These are phyloP conservation scores for Nephila pilipes DNA, from an alignment of 1,140 invertebrate genomes.

Conservation along the genomic window DNA sequence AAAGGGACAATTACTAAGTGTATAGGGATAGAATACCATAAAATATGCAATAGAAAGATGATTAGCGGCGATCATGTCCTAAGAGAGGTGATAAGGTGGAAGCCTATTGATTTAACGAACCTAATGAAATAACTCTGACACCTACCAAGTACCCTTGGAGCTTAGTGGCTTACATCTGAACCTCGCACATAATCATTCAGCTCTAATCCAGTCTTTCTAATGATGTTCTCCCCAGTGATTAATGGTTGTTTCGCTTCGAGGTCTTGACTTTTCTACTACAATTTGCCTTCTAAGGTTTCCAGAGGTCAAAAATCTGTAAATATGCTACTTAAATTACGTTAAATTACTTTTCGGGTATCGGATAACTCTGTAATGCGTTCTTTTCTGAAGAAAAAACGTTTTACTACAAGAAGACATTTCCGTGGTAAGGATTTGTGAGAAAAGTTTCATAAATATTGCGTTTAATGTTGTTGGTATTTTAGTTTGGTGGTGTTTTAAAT, in stretches of 20 bases:
- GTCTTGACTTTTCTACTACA: slow-evolving; percentile 6
- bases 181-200: neutral
- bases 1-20: neutral
- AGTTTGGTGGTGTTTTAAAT: too few species aligned
- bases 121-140: slow-evolving; percentile 7
- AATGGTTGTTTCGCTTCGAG: neutral
- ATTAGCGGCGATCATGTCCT: neutral
- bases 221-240: neutral
- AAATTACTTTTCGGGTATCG: neutral
- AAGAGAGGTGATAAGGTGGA: slow-evolving; percentile 4
- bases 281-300: neutral
- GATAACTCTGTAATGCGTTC: too few species aligned
- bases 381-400: too few species aligned
- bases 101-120: slow-evolving; percentile 11
- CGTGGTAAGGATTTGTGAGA: too few species aligned
- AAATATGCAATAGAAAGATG: neutral
- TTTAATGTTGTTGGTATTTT: too few species aligned
- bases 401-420: too few species aligned
- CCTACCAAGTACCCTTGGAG: neutral
- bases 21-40: neutral
- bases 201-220: neutral
- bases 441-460: too few species aligned
- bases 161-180: neutral
- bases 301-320: neutral
- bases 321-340: neutral